A percentile compares a stretch with the other conserved stretches of the same genome.
phyloP scores from a whole-genome alignment of 2,888 invertebrate species.

The Tipula unca region DNA sequence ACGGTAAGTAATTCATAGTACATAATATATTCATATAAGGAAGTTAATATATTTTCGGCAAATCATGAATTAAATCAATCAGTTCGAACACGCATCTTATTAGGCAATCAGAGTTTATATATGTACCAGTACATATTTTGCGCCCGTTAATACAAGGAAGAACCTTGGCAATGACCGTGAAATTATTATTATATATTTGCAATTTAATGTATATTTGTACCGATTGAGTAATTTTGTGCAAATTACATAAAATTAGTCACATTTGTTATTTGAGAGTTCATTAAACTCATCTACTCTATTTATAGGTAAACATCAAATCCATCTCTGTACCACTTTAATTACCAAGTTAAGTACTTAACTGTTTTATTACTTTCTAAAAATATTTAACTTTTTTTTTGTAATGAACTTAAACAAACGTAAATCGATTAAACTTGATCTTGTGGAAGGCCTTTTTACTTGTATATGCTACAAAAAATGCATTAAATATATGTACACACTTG shows the following conservation, averaged over 20 bases:
- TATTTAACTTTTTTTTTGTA: neutral
- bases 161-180: slow-evolving; percentile 8
- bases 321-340: neutral
- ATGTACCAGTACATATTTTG: neutral
- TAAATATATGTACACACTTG: neutral
- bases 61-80: neutral
- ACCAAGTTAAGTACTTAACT: neutral
- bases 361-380: neutral
- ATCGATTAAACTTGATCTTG: neutral
- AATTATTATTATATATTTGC: neutral
- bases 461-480: neutral
- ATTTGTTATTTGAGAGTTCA: neutral
- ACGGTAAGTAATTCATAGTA: slow-evolving; percentile 53
- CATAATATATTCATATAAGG: neutral
- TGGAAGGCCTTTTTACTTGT: neutral
- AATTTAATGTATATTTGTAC: neutral
- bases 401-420: neutral
- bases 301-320: neutral
- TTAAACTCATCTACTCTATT: neutral
- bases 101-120: neutral
- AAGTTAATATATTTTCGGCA: neutral
- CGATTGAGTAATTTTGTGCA: neutral
- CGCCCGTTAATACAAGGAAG: neutral
- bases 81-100: neutral
- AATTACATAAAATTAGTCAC: neutral